Evolutionary conservation across 2,888 invertebrate species (phyloP).

Genomic region (Pyrochroa serraticornis): DNA sequence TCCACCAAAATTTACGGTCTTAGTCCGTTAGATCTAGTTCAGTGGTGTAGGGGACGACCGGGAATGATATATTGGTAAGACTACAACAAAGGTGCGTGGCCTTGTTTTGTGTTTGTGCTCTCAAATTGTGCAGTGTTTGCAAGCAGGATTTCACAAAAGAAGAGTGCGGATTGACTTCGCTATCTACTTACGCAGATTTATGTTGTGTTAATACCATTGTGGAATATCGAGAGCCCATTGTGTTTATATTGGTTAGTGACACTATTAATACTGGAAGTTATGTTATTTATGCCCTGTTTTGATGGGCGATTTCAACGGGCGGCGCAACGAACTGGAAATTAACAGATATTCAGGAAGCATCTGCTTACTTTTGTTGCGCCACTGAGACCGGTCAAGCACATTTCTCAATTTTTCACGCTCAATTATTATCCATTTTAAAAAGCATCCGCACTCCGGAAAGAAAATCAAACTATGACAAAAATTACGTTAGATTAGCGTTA

Average conservation of each 20-base stretch:
- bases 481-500: neutral
- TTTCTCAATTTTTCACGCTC: slow-evolving; percentile 39
- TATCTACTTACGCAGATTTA: slow-evolving; percentile 56
- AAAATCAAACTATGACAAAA: slow-evolving; percentile 5
- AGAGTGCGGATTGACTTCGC: slow-evolving; percentile 50
- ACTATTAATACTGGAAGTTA: slow-evolving; percentile 50
- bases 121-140: slow-evolving; percentile 51
- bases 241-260: slow-evolving; percentile 57
- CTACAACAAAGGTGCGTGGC: slow-evolving; percentile 44
- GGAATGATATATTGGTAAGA: slow-evolving; percentile 48
- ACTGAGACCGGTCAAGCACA: slow-evolving; percentile 34
- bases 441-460: slow-evolving; percentile 29
- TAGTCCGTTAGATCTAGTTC: slow-evolving; percentile 52
- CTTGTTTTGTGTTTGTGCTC: slow-evolving; percentile 53
- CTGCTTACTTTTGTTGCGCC: slow-evolving; percentile 44
- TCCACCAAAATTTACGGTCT: slow-evolving; percentile 29
- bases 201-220: slow-evolving; percentile 57
- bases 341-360: slow-evolving; percentile 49
- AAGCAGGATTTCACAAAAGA: slow-evolving; percentile 46
- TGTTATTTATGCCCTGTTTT: slow-evolving; percentile 50
- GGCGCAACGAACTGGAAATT: slow-evolving; percentile 51
- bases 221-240: slow-evolving; percentile 53
- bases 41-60: slow-evolving; percentile 44
- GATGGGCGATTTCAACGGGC: slow-evolving; percentile 53
- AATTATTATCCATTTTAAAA: slow-evolving; percentile 34